These are phyloP conservation scores for Tuberolachnus salignus DNA, from an alignment of 2,888 invertebrate genomes.

Conservation along the genomic window DNA sequence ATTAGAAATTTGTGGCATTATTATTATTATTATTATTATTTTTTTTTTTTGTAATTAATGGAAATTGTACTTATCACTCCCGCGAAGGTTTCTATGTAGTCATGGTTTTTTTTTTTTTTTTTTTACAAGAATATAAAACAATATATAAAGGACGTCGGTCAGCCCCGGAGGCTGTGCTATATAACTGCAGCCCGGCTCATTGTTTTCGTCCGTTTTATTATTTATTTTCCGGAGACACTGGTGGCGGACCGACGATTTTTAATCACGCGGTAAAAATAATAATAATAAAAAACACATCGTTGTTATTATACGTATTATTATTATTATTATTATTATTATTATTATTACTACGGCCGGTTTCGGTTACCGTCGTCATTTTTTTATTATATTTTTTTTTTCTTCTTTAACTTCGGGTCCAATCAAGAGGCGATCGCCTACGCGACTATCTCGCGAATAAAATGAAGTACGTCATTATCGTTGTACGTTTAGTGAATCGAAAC, in stretches of 20 bases:
- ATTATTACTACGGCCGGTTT: too few relatives aligned
- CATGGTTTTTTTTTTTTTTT: too few relatives aligned
- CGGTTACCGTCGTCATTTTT: too few relatives aligned
- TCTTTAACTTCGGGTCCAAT: constrained; percentile 36
- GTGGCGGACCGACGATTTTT: not conserved
- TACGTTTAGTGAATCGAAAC: constrained; percentile 25
- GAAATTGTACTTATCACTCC: too few relatives aligned
- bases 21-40: too few relatives aligned
- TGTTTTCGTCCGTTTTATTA: constrained; percentile 19
- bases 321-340: too few relatives aligned
- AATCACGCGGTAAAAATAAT: constrained; percentile 13
- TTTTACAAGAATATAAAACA: not conserved
- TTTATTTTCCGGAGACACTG: constrained; percentile 36
- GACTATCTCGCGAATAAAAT: constrained; percentile 29
- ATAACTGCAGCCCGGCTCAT: not conserved
- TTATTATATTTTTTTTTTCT: too few relatives aligned
- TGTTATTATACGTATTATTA: not conserved
- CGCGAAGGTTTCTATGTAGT: constrained; percentile 18
- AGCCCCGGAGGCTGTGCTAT: constrained; percentile 18
- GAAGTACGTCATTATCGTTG: too few relatives aligned
- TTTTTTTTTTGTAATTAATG: too few relatives aligned
- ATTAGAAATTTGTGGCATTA: too few relatives aligned
- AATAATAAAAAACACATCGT: too few relatives aligned
- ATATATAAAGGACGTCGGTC: constrained; percentile 10
- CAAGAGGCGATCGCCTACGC: constrained; percentile 38